Conservation (phyloP, 2,888 invertebrate genomes). For the Yponomeuta sedellus region DNA sequence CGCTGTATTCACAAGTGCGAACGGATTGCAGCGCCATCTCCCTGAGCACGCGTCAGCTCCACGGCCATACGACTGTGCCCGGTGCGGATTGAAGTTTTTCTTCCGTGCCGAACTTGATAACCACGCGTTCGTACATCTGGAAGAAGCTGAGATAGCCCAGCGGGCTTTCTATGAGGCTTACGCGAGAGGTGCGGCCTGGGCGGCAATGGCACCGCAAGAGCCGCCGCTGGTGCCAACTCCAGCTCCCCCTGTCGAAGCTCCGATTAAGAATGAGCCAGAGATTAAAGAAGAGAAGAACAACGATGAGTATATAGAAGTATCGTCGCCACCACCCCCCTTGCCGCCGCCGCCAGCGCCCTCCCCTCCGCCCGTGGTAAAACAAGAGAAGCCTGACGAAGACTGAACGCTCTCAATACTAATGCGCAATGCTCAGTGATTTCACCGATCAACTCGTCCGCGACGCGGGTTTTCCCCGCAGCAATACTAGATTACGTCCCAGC, state of each 20-base stretch:
- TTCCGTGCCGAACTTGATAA: constrained; percentile 94
- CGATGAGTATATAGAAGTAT: constrained; percentile 72
- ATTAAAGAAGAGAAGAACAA: constrained; percentile 63
- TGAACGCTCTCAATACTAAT: constrained; percentile 27
- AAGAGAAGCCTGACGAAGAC: constrained; percentile 63
- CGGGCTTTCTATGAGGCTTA: constrained; percentile 68
- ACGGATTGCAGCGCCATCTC: constrained; percentile 88
- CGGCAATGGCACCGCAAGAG: constrained; percentile 44
- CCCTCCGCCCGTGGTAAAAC: constrained; percentile 49
- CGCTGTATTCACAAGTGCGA: constrained; percentile 89
- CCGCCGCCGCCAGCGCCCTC: constrained; percentile 27
- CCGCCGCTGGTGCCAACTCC: constrained; percentile 29
- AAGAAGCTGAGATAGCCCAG: constrained; percentile 71
- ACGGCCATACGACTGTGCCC: constrained; percentile 89
- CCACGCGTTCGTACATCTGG: constrained; percentile 80
- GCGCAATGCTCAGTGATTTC: background rate
- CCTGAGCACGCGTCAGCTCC: constrained; percentile 87
- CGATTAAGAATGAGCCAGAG: constrained; percentile 55
- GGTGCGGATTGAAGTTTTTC: constrained; percentile 91
- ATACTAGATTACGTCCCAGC: constrained; percentile 73
- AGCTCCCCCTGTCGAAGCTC: constrained; percentile 27
- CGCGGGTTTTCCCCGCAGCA: constrained; percentile 62
- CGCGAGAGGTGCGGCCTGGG: constrained; percentile 61
- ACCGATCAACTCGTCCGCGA: constrained; percentile 47
- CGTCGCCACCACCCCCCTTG: constrained; percentile 43